Conservation (phyloP, 64 coral and sea anemone genomes). For the Stichodactyla helianthus region DNA sequence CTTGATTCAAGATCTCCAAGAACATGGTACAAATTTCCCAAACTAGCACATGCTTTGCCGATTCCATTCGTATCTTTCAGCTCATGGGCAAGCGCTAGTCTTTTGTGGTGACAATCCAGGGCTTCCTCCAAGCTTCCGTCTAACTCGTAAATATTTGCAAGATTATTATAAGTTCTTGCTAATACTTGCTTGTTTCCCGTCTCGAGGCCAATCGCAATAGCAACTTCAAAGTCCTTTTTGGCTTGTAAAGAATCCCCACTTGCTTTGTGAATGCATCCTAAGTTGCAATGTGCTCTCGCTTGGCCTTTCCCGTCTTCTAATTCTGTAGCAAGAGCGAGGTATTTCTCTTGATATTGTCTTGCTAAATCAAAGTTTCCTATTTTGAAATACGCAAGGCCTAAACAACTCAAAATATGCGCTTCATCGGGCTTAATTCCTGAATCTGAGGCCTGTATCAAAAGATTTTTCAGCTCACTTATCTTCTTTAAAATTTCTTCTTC, state of each 20-base stretch:
- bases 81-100: slow-evolving; percentile 68
- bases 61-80: slow-evolving; percentile 71
- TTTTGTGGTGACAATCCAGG: slow-evolving; percentile 71
- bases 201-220: slow-evolving; percentile 72
- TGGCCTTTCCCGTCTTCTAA: slow-evolving; percentile 73
- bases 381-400: slow-evolving; percentile 75
- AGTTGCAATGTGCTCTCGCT: slow-evolving; percentile 73
- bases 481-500: slow-evolving; percentile 65
- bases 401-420: slow-evolving; percentile 50
- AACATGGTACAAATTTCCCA: slow-evolving; percentile 85
- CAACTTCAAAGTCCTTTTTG: slow-evolving; percentile 59
- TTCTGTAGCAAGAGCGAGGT: slow-evolving; percentile 62
- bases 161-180: slow-evolving; percentile 85
- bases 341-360: slow-evolving; percentile 77
- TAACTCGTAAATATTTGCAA: slow-evolving; percentile 87
- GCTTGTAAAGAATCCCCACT: slow-evolving; percentile 68
- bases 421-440: slow-evolving; percentile 48
- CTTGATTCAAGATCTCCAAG: slow-evolving; percentile 70
- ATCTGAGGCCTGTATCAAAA: slow-evolving; percentile 53
- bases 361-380: slow-evolving; percentile 63
- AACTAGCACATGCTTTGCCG: slow-evolving; percentile 82
- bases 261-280: slow-evolving; percentile 76
- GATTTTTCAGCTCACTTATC: slow-evolving; percentile 47
- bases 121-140: slow-evolving; percentile 75
- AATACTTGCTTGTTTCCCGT: slow-evolving; percentile 51